Percentiles rank a stretch among this genome's conserved stretches.
Evolutionary conservation across 2,888 invertebrate genomes (phyloP).

Genomic region (Glyphotaelius pellucidus): DNA sequence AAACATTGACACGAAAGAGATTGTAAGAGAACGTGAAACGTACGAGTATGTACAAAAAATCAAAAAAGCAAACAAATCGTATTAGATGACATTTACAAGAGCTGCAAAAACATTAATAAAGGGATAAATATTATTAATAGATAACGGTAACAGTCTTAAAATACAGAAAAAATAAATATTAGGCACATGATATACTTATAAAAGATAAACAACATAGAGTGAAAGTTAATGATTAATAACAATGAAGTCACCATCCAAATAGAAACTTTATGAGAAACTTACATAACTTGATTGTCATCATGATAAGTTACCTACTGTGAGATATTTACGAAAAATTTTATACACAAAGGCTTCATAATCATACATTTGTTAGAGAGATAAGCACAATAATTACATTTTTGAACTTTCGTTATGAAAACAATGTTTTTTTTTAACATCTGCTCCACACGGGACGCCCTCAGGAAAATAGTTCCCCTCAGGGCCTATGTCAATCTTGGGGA

Average conservation of each 20-base stretch:
- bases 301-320: background rate
- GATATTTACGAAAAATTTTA: background rate
- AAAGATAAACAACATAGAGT: background rate
- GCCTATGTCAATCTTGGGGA: too few relatives aligned
- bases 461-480: too few relatives aligned
- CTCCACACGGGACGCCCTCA: too few relatives aligned
- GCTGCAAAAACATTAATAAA: background rate
- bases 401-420: background rate
- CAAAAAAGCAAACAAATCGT: background rate
- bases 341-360: background rate
- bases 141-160: background rate
- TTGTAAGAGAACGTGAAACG: background rate
- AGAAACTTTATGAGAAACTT: background rate
- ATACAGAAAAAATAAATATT: background rate
- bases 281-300: background rate
- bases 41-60: background rate
- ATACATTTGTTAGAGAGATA: background rate
- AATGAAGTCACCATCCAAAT: background rate
- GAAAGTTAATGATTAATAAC: background rate
- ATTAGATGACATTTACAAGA: background rate
- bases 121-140: background rate
- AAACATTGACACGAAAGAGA: background rate
- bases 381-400: background rate
- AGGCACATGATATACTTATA: background rate
- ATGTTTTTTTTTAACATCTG: background rate